A percentile compares a stretch with the other conserved stretches of the same genome.
phyloP scores from a whole-genome alignment of 2,888 invertebrate genomes.

The Micropterix aruncella region DNA sequence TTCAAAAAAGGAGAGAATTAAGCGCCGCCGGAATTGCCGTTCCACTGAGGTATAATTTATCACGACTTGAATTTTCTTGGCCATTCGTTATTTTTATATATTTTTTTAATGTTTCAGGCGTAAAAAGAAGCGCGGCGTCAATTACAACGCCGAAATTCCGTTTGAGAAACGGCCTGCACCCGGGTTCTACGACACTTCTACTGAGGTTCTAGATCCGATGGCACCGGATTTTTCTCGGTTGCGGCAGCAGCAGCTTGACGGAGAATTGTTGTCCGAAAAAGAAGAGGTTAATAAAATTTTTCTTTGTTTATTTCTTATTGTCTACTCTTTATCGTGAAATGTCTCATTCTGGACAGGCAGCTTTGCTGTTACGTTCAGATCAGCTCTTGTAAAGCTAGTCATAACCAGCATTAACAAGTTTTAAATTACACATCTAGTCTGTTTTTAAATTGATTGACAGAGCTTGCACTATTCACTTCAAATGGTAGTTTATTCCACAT shows the following conservation, averaged over 20 bases:
- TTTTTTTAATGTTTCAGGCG: slow-evolving; percentile 23
- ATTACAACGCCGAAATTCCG: slow-evolving; percentile 95
- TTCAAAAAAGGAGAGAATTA: slow-evolving; percentile 95
- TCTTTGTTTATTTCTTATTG: too few species aligned
- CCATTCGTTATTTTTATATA: slow-evolving; percentile 1
- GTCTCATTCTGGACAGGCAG: too few species aligned
- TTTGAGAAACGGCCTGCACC: slow-evolving; percentile 89
- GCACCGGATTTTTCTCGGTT: slow-evolving; percentile 83
- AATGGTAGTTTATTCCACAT: too few species aligned
- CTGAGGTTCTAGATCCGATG: slow-evolving; percentile 76
- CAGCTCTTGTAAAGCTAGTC: too few species aligned
- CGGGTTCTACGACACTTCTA: slow-evolving; percentile 92
- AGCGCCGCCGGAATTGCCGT: slow-evolving; percentile 87
- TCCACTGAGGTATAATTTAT: slow-evolving; percentile 23
- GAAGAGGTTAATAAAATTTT: slow-evolving; percentile 71
- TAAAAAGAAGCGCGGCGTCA: slow-evolving; percentile 78
- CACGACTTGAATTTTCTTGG: not conserved
- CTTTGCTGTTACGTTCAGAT: too few species aligned
- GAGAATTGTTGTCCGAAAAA: slow-evolving; percentile 77
- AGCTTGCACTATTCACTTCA: too few species aligned
- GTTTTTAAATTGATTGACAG: too few species aligned
- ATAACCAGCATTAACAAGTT: too few species aligned
- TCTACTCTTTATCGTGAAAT: too few species aligned
- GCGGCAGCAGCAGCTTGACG: slow-evolving; percentile 86
- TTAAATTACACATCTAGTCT: too few species aligned